Percentiles rank a stretch among this genome's conserved stretches.
Conservation (phyloP, 2,113 vertebrate genomes). For the Calidris pugnax region DNA sequence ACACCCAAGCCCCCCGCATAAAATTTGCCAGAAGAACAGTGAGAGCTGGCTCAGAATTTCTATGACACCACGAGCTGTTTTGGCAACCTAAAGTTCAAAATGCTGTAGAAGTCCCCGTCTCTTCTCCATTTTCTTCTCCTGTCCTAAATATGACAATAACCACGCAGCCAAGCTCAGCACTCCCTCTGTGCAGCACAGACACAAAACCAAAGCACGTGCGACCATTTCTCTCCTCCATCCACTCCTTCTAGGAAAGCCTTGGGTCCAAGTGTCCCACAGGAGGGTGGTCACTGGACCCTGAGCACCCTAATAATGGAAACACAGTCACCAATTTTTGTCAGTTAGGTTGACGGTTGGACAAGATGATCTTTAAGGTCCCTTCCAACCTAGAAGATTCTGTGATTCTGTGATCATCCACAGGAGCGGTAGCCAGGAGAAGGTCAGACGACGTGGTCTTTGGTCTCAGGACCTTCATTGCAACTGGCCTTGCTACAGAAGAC, state of each 20-base stretch:
- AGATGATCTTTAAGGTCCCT: too few relatives aligned
- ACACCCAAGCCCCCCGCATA: neutral
- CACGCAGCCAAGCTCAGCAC: neutral
- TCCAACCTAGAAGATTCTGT: too few relatives aligned
- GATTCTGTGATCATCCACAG: neutral
- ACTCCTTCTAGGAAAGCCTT: neutral
- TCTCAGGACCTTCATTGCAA: neutral
- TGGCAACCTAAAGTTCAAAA: neutral
- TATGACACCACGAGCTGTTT: neutral
- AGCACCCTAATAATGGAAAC: neutral
- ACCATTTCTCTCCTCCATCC: neutral
- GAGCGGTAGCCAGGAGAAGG: neutral
- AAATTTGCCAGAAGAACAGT: neutral
- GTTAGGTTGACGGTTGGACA: too few relatives aligned
- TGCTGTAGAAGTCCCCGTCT: neutral
- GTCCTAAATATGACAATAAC: neutral
- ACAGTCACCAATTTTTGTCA: too few relatives aligned
- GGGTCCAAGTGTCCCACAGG: neutral
- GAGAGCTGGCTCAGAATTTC: neutral
- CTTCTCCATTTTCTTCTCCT: neutral
- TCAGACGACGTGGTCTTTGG: neutral
- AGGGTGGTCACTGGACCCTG: neutral
- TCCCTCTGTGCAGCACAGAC: neutral
- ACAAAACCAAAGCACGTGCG: neutral
- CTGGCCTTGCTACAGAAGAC: neutral